Conservation (phyloP, 2,113 vertebrate genomes). For the Grantiella picta region DNA sequence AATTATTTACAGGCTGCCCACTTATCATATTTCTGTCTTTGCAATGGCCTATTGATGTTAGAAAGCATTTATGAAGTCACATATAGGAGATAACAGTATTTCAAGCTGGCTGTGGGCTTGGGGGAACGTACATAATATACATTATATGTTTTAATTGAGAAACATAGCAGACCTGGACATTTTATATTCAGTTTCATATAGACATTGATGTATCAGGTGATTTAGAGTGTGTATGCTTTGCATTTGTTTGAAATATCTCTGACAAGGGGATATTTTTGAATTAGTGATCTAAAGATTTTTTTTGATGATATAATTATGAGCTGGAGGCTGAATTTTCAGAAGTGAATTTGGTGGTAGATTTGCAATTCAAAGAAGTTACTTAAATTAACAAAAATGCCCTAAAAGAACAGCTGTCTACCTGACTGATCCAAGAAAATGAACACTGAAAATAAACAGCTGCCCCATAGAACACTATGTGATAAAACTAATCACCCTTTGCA, state of each 20-base stretch:
- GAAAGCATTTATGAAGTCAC: background rate
- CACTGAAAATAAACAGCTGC: slow-evolving; percentile 65
- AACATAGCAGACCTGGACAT: background rate
- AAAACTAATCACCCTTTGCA: slow-evolving; percentile 61
- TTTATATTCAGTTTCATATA: slow-evolving; percentile 14
- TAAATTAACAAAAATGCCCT: slow-evolving; percentile 64
- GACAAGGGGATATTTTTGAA: slow-evolving; percentile 52
- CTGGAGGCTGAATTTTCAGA: slow-evolving; percentile 58
- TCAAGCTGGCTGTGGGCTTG: background rate
- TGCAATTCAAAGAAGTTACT: slow-evolving; percentile 63
- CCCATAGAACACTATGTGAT: slow-evolving; percentile 37
- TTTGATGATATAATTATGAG: slow-evolving; percentile 63
- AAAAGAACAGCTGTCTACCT: slow-evolving; percentile 64
- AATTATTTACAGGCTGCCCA: background rate
- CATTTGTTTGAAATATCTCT: slow-evolving; percentile 57
- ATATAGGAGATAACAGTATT: background rate
- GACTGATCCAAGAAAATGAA: slow-evolving; percentile 63
- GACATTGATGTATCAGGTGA: slow-evolving; percentile 24
- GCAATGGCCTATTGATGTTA: background rate
- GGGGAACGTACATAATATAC: background rate
- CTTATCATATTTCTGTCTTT: background rate
- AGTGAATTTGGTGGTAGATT: slow-evolving; percentile 52
- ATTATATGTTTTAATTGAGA: background rate
- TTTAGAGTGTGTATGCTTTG: slow-evolving; percentile 22
- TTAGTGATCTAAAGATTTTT: slow-evolving; percentile 62